Percentiles rank a stretch among this genome's conserved stretches.
Evolutionary conservation across 2,888 invertebrate species (phyloP).

Genomic region (Deilephila elpenor): DNA sequence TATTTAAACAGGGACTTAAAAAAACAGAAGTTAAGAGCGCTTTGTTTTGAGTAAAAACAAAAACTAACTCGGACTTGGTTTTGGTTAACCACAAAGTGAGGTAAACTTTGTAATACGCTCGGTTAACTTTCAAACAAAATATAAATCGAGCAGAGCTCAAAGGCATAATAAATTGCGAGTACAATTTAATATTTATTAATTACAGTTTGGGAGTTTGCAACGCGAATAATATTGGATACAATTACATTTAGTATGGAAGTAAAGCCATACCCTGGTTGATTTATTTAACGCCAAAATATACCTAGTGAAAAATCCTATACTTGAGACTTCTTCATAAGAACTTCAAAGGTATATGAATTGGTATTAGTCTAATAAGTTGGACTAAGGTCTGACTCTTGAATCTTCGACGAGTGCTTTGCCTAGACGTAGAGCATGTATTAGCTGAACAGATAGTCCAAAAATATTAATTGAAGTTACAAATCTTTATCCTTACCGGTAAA

Average conservation of each 20-base stretch:
- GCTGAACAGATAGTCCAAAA: no score
- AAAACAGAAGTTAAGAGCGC: constrained; percentile 79
- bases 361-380: no score
- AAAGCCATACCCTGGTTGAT: not conserved
- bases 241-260: not conserved
- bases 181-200: constrained; percentile 25
- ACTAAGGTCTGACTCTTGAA: no score
- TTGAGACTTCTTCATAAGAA: no score
- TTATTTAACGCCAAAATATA: not conserved
- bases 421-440: no score
- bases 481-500: no score
- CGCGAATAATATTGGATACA: constrained; percentile 11
- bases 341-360: no score
- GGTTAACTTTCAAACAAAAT: constrained; percentile 28
- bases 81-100: constrained; percentile 35
- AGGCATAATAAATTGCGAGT: constrained; percentile 20
- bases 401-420: no score
- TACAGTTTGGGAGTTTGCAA: not conserved
- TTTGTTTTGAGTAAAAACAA: constrained; percentile 77
- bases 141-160: constrained; percentile 14
- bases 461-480: no score
- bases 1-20: constrained; percentile 70
- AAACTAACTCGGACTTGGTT: constrained; percentile 54
- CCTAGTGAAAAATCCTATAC: no score
- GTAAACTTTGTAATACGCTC: constrained; percentile 27